Percentiles rank a stretch among this genome's conserved stretches.
Conservation (phyloP, 2,797 vertebrate species). For the Tenualosa ilisha region DNA sequence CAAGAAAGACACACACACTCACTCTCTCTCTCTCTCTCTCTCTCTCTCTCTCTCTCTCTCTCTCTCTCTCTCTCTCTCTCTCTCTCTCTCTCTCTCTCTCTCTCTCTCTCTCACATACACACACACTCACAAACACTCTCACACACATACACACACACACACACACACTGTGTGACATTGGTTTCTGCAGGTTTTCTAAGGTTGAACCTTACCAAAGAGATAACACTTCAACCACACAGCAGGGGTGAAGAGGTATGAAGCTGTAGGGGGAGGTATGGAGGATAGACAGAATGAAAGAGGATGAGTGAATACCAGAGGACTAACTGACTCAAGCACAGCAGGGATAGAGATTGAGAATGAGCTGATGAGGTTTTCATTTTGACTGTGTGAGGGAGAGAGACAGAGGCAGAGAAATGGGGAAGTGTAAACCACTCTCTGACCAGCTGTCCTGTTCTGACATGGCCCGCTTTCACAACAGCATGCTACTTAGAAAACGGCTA, state of each 20-base stretch:
- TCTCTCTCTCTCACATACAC: too few relatives aligned
- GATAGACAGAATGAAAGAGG: background rate
- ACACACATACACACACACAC: too few relatives aligned
- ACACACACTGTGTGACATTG: too few relatives aligned
- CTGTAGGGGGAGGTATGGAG: background rate
- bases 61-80: too few relatives aligned
- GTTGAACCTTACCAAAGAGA: too few relatives aligned
- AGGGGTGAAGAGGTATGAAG: background rate
- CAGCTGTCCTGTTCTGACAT: background rate
- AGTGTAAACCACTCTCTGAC: background rate
- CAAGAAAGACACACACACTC: too few relatives aligned
- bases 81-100: too few relatives aligned
- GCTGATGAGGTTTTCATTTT: background rate
- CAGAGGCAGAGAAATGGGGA: background rate
- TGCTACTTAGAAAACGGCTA: background rate
- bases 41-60: too few relatives aligned
- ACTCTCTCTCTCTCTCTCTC: too few relatives aligned
- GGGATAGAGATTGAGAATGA: background rate
- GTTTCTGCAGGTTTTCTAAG: too few relatives aligned
- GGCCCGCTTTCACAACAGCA: background rate
- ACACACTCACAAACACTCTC: too few relatives aligned
- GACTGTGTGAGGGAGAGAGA: background rate
- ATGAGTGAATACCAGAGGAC: background rate
- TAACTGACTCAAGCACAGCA: background rate
- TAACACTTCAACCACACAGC: background rate